Evolutionary conservation across 1,140 invertebrate species (phyloP).

Genomic region (Cephus cinctus): DNA sequence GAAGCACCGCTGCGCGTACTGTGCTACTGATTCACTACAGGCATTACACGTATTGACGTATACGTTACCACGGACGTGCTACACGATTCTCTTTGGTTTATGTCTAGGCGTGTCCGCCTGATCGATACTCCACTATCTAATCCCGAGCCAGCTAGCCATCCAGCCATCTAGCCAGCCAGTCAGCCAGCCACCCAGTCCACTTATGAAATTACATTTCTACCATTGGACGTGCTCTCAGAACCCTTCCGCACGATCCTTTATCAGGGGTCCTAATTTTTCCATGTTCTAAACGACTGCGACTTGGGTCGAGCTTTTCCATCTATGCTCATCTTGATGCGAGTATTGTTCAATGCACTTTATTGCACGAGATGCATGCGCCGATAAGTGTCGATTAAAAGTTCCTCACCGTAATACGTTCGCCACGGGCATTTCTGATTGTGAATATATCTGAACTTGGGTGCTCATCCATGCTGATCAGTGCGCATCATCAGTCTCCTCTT

Average conservation of each 20-base stretch:
- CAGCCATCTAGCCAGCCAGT: no score
- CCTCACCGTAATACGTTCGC: no score
- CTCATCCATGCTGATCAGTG: no score
- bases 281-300: neutral
- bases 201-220: conserved; percentile 33
- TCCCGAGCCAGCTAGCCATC: conserved; percentile 18
- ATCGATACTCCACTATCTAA: conserved; percentile 34
- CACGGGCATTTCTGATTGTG: no score
- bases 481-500: no score
- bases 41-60: conserved; percentile 53
- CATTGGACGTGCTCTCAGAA: no score
- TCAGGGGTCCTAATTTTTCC: neutral
- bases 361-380: conserved; percentile 25
- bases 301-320: neutral
- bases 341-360: no score
- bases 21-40: conserved; percentile 42
- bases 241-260: conserved; percentile 12
- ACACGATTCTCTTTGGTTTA: conserved; percentile 44
- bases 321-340: no score
- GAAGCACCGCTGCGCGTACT: no score
- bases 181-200: no score
- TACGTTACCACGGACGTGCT: conserved; percentile 39
- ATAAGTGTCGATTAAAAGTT: no score
- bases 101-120: conserved; percentile 39
- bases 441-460: no score